Percentiles rank a stretch among this genome's conserved stretches.
Evolutionary conservation across 2,888 invertebrate species (phyloP).

Genomic region (Agriopis marginaria): DNA sequence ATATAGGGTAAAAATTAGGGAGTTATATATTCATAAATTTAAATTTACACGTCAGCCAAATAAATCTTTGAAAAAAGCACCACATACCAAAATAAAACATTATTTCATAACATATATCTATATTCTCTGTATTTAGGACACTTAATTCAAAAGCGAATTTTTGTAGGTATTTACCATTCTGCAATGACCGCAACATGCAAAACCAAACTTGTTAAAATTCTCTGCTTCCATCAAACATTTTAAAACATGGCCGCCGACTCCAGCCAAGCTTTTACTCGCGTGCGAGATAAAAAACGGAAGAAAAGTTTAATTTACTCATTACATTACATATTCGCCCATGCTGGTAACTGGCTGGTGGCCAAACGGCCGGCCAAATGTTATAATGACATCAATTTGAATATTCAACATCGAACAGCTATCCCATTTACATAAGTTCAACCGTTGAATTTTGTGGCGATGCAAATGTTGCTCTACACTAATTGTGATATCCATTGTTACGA

Average conservation of each 20-base stretch:
- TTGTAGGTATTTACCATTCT: neutral
- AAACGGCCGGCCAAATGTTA: slow-evolving; percentile 83
- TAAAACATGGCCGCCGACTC: slow-evolving; percentile 51
- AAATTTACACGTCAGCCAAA: too few species aligned
- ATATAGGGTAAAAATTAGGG: too few species aligned
- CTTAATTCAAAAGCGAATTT: neutral
- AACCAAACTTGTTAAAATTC: slow-evolving; percentile 57
- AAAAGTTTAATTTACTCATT: slow-evolving; percentile 82
- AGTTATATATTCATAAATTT: too few species aligned
- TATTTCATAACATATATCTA: too few species aligned
- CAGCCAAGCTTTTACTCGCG: slow-evolving; percentile 63
- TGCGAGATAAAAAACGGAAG: slow-evolving; percentile 66
- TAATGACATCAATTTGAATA: slow-evolving; percentile 87
- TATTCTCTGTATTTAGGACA: neutral
- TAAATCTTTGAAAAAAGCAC: too few species aligned
- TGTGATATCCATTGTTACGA: slow-evolving; percentile 74
- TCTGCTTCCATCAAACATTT: slow-evolving; percentile 49
- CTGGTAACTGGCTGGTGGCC: slow-evolving; percentile 76
- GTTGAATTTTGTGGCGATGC: slow-evolving; percentile 83
- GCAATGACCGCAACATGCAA: slow-evolving; percentile 43
- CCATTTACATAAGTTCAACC: slow-evolving; percentile 85
- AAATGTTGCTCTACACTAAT: slow-evolving; percentile 79
- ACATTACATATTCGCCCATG: slow-evolving; percentile 73
- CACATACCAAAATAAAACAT: neutral
- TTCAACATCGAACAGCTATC: slow-evolving; percentile 84